Base-by-base conservation (phyloP, 2,113 vertebrate species). In the Cryptomyrus ogoouensis region DNA sequence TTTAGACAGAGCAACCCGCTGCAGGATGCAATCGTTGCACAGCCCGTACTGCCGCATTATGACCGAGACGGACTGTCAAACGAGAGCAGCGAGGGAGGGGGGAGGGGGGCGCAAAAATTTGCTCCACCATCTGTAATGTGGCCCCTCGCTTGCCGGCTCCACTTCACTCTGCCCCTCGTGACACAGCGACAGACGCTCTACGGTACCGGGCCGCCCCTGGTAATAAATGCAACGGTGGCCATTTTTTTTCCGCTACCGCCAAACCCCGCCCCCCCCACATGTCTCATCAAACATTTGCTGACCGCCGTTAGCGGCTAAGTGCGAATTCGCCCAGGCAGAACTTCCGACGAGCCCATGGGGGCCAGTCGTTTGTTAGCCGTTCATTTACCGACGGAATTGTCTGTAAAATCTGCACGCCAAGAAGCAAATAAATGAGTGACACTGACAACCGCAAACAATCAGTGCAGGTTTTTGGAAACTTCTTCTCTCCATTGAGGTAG, bases 1-100 rank as follows among this genome's bases (percentile, higher is more conserved):
- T 97, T 95, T 84, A 98, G 98, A 98, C 97, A 97, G 97, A 97
- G 97, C 95, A 90, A 95, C 96, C 97, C 97, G 97, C 97, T 98
- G 95, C 88, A 95, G 96, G 94, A 94, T 94, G 96, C 97, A 95
- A 97, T 97, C 97, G 97, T 99, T 98, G 97, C 96, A 96, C 96
- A 96, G 96, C 94, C 95, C 95, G 95, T 93, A 95, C 94, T 94
- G 21, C 94, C 96, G 95, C 94, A 96, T 97, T 97, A 97, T 96
- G 92, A 92, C 95, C 12, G 70, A 35, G 93, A 92, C 91, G 89
- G 88, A 95, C 95, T 91, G 93, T 93, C 92, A 95, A 94, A 94
- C 92, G 94, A 93, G 93, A 97, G 95, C 96, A 95, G 96, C 94
- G 92, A 95, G 96, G 95, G 89, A 66, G 50, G 93, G 86, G 24